Percentiles rank a stretch among this genome's conserved stretches.
These are phyloP conservation scores for Gobio gobio DNA, from an alignment of 2,113 vertebrate species.

Conservation along the genomic window DNA sequence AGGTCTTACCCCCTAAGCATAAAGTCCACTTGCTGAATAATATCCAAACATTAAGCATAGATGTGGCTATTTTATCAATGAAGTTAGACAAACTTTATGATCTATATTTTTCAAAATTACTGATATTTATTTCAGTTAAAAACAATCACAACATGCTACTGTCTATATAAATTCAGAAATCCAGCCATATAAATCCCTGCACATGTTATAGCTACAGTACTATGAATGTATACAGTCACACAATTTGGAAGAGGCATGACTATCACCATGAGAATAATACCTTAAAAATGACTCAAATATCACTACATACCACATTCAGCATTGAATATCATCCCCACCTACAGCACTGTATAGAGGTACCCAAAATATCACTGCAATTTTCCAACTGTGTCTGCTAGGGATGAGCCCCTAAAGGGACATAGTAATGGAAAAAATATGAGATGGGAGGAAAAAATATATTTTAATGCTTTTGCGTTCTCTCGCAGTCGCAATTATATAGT, in stretches of 20 bases:
- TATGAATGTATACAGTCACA: too few species aligned
- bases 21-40: slow-evolving; percentile 43
- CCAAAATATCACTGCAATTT: not conserved
- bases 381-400: not conserved
- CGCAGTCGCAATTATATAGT: too few species aligned
- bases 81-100: not conserved
- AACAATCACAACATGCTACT: not conserved
- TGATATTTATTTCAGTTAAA: not conserved
- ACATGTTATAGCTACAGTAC: not conserved
- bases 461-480: too few species aligned
- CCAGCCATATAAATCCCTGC: not conserved
- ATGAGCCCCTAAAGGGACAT: too few species aligned
- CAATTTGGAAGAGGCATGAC: not conserved
- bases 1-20: slow-evolving; percentile 17
- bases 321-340: not conserved
- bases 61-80: not conserved
- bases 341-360: not conserved
- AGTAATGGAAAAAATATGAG: too few species aligned
- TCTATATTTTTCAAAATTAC: not conserved
- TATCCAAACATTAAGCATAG: not conserved
- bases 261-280: not conserved
- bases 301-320: not conserved
- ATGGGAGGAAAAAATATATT: too few species aligned
- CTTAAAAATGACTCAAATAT: not conserved
- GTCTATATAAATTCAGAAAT: not conserved